phyloP scores from a whole-genome alignment of 2,888 invertebrate species.

The Bimastos eiseni region DNA sequence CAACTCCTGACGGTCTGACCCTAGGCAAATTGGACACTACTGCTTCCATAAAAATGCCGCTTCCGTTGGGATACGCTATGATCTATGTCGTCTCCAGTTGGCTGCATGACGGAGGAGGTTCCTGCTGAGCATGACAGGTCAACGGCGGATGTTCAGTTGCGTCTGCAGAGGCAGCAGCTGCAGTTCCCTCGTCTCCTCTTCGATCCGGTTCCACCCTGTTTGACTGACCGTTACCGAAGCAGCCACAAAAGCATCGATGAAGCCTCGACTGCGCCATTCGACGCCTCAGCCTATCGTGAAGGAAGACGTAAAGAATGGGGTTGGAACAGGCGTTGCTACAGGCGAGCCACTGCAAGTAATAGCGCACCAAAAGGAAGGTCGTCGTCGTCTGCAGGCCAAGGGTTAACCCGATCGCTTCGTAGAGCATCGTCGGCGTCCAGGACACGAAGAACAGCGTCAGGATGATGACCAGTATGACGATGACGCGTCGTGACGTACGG shows the following conservation, averaged over 20 bases:
- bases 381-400: background rate
- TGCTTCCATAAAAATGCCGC: background rate
- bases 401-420: slow-evolving; percentile 17
- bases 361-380: background rate
- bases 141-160: background rate
- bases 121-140: background rate
- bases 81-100: background rate
- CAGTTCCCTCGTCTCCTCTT: background rate
- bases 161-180: no score
- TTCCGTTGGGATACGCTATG: background rate
- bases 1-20: no score
- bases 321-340: slow-evolving; percentile 10
- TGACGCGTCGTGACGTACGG: background rate
- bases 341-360: slow-evolving; percentile 27
- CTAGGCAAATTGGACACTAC: background rate
- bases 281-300: background rate
- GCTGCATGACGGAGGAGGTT: background rate
- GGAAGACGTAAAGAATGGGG: slow-evolving; percentile 9
- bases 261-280: background rate
- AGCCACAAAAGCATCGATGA: background rate
- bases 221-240: background rate
- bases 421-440: background rate
- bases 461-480: background rate
- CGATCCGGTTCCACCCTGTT: background rate
- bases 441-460: slow-evolving; percentile 3